Percentiles rank a stretch among this genome's conserved stretches.
phyloP scores from a whole-genome alignment of 2,888 invertebrate genomes.

The Aplocera efformata region DNA sequence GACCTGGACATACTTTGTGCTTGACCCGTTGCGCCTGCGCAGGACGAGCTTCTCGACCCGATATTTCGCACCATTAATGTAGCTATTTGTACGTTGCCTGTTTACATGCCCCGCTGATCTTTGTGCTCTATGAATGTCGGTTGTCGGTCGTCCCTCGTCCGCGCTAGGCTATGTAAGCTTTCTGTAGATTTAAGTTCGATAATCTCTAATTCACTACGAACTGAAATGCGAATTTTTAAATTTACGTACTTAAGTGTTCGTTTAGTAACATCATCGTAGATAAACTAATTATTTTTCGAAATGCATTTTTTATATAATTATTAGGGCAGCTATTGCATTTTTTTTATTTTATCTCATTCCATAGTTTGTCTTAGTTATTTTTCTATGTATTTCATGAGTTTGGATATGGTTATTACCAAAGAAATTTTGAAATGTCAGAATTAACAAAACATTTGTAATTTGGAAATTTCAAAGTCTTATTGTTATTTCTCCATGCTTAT shows the following conservation, averaged over 20 bases:
- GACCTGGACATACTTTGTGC: slow-evolving; percentile 38
- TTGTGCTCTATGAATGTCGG: slow-evolving; percentile 7
- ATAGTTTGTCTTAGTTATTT: slow-evolving; percentile 54
- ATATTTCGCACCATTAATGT: slow-evolving; percentile 7
- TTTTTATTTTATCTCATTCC: slow-evolving; percentile 66
- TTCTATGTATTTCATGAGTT: slow-evolving; percentile 53
- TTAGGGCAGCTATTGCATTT: slow-evolving; percentile 73
- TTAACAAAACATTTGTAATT: slow-evolving; percentile 52
- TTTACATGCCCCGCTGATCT: not conserved
- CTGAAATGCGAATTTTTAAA: slow-evolving; percentile 65
- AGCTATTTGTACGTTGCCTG: slow-evolving; percentile 5
- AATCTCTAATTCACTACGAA: slow-evolving; percentile 56
- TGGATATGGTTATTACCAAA: slow-evolving; percentile 70
- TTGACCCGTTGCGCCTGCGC: slow-evolving; percentile 20
- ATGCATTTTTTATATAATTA: slow-evolving; percentile 62
- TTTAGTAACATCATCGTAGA: slow-evolving; percentile 47
- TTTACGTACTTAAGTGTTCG: slow-evolving; percentile 69
- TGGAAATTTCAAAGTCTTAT: slow-evolving; percentile 37
- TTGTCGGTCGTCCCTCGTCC: slow-evolving; percentile 45
- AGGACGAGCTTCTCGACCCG: slow-evolving; percentile 33
- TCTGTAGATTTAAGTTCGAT: slow-evolving; percentile 62
- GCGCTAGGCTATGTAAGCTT: slow-evolving; percentile 61
- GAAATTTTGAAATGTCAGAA: slow-evolving; percentile 58
- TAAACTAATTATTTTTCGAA: slow-evolving; percentile 71
- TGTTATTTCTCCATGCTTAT: slow-evolving; percentile 49